Evolutionary conservation across 1,140 invertebrate genomes (phyloP).

Genomic region (Euglossa dilemma): DNA sequence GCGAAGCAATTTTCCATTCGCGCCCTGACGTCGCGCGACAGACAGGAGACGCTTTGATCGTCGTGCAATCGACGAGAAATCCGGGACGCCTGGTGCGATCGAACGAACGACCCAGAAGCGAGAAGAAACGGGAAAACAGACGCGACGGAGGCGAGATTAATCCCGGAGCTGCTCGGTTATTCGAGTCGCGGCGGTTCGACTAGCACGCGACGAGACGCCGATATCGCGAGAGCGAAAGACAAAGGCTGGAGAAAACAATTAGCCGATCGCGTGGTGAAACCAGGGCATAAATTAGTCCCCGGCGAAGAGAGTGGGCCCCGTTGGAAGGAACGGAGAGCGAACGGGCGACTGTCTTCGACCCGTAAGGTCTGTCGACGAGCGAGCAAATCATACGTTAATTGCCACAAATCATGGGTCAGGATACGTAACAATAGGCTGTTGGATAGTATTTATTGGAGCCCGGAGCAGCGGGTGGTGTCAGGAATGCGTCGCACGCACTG

Average conservation of each 20-base stretch:
- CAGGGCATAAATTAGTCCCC: slow-evolving; percentile 61
- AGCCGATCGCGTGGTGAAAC: slow-evolving; percentile 51
- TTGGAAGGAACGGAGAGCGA: background rate
- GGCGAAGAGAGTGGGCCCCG: slow-evolving; percentile 26
- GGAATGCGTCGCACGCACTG: slow-evolving; percentile 42
- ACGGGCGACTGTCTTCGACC: background rate
- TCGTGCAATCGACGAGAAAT: slow-evolving; percentile 41
- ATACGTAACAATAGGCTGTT: slow-evolving; percentile 63
- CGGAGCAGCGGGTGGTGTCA: slow-evolving; percentile 62
- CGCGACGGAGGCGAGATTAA: no score
- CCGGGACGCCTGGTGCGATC: no score
- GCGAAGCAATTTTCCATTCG: no score
- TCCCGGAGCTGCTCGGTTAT: no score
- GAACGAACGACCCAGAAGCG: no score
- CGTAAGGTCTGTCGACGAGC: slow-evolving; percentile 2
- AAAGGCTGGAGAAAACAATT: slow-evolving; percentile 61
- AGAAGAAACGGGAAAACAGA: no score
- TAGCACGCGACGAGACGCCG: slow-evolving; percentile 61
- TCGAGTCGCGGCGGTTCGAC: no score
- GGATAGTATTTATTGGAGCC: slow-evolving; percentile 64
- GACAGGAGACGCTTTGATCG: slow-evolving; percentile 18
- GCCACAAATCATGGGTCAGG: slow-evolving; percentile 68
- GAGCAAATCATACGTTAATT: slow-evolving; percentile 74
- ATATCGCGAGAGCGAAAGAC: slow-evolving; percentile 4
- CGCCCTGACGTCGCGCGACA: no score